These are phyloP conservation scores for Todus mexicanus DNA, from an alignment of 2,797 vertebrate species.

Conservation along the genomic window DNA sequence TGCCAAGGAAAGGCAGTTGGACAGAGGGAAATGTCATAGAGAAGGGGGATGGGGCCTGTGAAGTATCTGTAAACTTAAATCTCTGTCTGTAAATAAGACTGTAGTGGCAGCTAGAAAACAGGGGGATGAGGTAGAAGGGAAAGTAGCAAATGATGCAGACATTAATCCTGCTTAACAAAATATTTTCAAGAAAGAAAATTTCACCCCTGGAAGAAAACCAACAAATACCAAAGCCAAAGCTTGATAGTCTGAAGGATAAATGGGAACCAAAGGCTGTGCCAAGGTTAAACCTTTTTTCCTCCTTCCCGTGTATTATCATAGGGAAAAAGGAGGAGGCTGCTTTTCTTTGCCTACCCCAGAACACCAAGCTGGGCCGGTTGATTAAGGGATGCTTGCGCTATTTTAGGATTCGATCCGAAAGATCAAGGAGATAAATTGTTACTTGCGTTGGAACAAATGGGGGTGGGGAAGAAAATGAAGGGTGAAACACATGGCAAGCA, in stretches of 20 bases:
- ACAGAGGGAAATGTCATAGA: not conserved
- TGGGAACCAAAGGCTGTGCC: not conserved
- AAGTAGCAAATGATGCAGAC: not conserved
- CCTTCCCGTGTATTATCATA: not conserved
- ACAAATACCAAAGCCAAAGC: not conserved
- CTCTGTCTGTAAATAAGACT: not conserved
- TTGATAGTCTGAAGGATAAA: not conserved
- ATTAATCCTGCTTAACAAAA: not conserved
- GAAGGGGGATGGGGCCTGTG: not conserved
- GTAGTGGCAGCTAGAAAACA: not conserved
- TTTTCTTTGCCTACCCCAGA: not conserved
- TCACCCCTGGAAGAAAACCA: not conserved
- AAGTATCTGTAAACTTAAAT: not conserved
- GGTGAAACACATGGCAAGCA: conserved; percentile 16
- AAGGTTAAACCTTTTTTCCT: not conserved
- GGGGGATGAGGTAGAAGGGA: not conserved
- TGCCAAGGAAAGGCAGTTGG: conserved; percentile 4
- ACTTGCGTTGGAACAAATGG: not conserved
- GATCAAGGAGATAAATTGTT: not conserved
- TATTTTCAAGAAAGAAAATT: not conserved
- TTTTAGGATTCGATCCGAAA: not conserved
- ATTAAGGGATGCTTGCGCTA: not conserved
- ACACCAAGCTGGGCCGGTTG: not conserved
- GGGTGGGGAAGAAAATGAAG: not conserved
- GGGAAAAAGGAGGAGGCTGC: not conserved